Percentiles rank a stretch among this genome's conserved stretches.
Evolutionary conservation across 30 jellyfish, hydroid and myxozoan species (phyloP).

Genomic region (Catostylus mosaicus): DNA sequence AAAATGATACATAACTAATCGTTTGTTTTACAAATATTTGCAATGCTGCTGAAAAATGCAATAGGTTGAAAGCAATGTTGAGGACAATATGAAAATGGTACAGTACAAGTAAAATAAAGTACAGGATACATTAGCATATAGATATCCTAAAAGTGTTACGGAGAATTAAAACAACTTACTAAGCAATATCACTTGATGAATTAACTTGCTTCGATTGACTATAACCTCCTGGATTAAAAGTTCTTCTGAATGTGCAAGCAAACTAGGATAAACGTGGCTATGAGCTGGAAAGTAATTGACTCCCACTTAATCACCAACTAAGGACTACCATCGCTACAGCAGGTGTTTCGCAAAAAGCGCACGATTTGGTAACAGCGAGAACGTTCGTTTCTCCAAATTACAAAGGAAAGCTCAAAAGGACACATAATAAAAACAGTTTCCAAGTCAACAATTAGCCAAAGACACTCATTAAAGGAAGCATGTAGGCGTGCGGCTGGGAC

Average conservation of each 20-base stretch:
- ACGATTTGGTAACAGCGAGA: slow-evolving; percentile 23
- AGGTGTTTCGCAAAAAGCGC: slow-evolving; percentile 14
- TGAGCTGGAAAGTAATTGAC: slow-evolving; percentile 31
- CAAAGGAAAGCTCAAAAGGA: not conserved
- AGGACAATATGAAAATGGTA: too few relatives aligned
- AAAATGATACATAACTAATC: too few relatives aligned
- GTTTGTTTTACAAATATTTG: too few relatives aligned
- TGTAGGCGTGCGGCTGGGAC: slow-evolving; percentile 22
- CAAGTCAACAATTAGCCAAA: slow-evolving; percentile 30
- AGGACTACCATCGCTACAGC: not conserved
- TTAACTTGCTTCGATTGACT: not conserved
- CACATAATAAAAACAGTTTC: slow-evolving; percentile 14
- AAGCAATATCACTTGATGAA: not conserved
- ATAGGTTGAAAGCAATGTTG: too few relatives aligned
- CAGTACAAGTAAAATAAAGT: too few relatives aligned
- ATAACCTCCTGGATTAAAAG: not conserved
- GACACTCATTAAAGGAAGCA: slow-evolving; percentile 23
- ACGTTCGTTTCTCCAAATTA: not conserved
- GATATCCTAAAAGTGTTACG: not conserved
- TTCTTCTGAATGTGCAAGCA: not conserved
- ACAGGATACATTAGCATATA: too few relatives aligned
- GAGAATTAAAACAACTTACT: not conserved
- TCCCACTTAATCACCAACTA: slow-evolving; percentile 1
- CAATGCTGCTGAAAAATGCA: too few relatives aligned
- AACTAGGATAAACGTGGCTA: not conserved